Evolutionary conservation across 2,797 vertebrate species (phyloP).

Genomic region (Rhinella marina): DNA sequence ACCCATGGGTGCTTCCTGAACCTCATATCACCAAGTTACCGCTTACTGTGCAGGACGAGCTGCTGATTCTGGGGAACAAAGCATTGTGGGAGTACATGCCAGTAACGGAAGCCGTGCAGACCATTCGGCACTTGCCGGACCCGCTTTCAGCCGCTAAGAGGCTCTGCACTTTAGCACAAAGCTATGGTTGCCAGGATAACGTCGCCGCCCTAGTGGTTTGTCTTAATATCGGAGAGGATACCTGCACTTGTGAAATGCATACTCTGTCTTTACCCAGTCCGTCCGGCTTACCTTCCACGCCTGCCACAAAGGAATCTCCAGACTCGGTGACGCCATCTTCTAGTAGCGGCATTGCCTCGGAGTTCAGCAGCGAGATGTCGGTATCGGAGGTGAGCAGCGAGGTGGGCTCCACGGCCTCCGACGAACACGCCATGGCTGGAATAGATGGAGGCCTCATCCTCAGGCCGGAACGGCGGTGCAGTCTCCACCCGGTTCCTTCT

Average conservation of each 20-base stretch:
- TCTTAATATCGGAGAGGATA: conserved; percentile 85
- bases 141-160: conserved; percentile 92
- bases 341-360: conserved; percentile 88
- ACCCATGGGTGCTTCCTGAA: conserved; percentile 92
- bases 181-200: conserved; percentile 95
- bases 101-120: conserved; percentile 84
- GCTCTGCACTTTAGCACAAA: conserved; percentile 93
- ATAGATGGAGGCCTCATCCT: conserved; percentile 70
- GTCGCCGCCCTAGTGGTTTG: conserved; percentile 89
- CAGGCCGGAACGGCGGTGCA: conserved; percentile 88
- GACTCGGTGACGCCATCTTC: conserved; percentile 85
- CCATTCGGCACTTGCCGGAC: conserved; percentile 84
- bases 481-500: conserved; percentile 84
- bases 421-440: conserved; percentile 81
- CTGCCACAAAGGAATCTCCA: conserved; percentile 69
- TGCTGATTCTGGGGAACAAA: conserved; percentile 92
- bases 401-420: conserved; percentile 93
- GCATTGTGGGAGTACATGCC: conserved; percentile 90
- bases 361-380: conserved; percentile 92
- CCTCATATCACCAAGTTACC: conserved; percentile 88
- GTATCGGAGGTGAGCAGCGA: conserved; percentile 95
- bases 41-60: conserved; percentile 89
- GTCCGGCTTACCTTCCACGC: conserved; percentile 68
- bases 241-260: conserved; percentile 87
- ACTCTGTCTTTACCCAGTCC: conserved; percentile 75